Evolutionary conservation across 2,888 invertebrate genomes (phyloP).

Genomic region (Troides helena): DNA sequence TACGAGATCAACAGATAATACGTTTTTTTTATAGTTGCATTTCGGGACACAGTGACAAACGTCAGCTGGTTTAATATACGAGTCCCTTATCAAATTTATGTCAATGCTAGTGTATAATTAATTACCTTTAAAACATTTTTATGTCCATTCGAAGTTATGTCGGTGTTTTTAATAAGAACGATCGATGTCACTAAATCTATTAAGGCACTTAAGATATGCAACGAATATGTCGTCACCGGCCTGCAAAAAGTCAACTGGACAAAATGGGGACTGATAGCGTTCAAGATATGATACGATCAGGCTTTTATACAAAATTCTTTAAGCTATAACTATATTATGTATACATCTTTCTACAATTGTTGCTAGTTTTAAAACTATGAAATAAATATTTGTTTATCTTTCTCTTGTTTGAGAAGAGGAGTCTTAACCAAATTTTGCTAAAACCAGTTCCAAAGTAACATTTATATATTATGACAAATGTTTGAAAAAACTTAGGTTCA

Average conservation of each 20-base stretch:
- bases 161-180: constrained; percentile 54
- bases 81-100: constrained; percentile 61
- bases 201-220: not conserved
- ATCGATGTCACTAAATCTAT: constrained; percentile 43
- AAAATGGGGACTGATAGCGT: not conserved
- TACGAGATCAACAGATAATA: constrained; percentile 42
- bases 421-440: no score
- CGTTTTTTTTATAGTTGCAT: constrained; percentile 2
- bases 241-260: not conserved
- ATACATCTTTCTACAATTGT: not conserved
- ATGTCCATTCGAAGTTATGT: constrained; percentile 51
- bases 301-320: not conserved
- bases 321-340: not conserved
- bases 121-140: constrained; percentile 54
- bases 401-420: no score
- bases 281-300: not conserved
- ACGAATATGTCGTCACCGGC: not conserved
- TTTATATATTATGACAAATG: no score
- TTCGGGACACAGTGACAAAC: constrained; percentile 54
- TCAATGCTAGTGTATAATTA: constrained; percentile 54
- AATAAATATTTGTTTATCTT: not conserved
- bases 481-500: no score
- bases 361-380: not conserved
- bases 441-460: no score
- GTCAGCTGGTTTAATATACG: constrained; percentile 50